Conservation (phyloP, 2,113 vertebrate genomes). For the Edolisoma coerulescens region DNA sequence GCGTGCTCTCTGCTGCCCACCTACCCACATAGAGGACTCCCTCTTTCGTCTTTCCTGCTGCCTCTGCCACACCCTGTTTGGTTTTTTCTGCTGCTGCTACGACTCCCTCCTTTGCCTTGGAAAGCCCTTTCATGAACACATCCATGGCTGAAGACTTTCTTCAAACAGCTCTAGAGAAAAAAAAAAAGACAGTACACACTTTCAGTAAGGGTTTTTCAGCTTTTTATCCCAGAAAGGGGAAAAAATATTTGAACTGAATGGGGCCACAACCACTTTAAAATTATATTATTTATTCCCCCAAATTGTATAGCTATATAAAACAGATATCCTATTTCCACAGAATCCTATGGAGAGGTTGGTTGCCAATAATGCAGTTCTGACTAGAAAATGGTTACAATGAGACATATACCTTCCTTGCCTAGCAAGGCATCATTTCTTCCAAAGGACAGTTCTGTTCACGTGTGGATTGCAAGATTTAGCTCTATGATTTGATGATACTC, state of each 20-base stretch:
- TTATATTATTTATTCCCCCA: accelerated
- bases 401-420: background rate
- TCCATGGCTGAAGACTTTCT: conserved; percentile 78
- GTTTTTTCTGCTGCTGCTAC: conserved; percentile 86
- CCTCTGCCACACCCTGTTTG: conserved; percentile 87
- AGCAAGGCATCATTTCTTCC: background rate
- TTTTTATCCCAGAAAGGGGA: background rate
- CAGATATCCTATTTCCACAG: background rate
- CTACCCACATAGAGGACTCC: conserved; percentile 86
- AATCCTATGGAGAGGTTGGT: background rate
- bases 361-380: background rate
- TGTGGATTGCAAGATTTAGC: background rate
- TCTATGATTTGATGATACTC: background rate
- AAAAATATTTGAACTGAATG: background rate
- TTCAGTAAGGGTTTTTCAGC: background rate
- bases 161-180: background rate
- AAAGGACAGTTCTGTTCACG: background rate
- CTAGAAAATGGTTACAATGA: background rate
- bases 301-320: background rate
- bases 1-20: conserved; percentile 17
- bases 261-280: background rate
- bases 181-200: background rate
- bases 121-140: conserved; percentile 83
- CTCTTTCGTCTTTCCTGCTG: conserved; percentile 87
- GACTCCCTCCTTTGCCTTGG: conserved; percentile 86